A percentile compares a stretch with the other conserved stretches of the same genome.
Conservation (phyloP, 2,113 vertebrate genomes). For the Oenanthe melanoleuca region DNA sequence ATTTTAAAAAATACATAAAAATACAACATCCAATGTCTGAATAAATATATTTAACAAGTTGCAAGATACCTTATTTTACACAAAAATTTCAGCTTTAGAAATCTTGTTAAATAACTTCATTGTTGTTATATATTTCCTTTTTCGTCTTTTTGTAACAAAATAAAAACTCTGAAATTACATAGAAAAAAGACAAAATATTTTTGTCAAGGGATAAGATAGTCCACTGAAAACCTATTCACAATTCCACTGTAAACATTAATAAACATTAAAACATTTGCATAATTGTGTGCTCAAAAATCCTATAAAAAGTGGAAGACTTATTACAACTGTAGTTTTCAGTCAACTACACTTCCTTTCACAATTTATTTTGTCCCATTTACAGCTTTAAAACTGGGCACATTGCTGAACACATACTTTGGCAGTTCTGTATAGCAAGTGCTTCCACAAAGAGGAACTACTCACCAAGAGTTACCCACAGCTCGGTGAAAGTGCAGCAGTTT, state of each 20-base stretch:
- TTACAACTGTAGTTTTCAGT: conserved; percentile 90
- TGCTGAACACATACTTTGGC: conserved; percentile 90
- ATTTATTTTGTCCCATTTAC: conserved; percentile 91
- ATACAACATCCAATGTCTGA: conserved; percentile 92
- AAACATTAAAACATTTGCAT: conserved; percentile 94
- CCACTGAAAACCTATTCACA: conserved; percentile 93
- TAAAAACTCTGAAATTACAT: conserved; percentile 98
- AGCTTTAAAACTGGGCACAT: conserved; percentile 88
- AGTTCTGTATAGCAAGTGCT: conserved; percentile 90
- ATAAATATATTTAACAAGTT: conserved; percentile 98
- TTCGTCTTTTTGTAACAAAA: conserved; percentile 96
- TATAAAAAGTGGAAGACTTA: conserved; percentile 93
- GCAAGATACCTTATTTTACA: conserved; percentile 95
- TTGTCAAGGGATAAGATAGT: conserved; percentile 92
- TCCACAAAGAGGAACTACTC: conserved; percentile 75
- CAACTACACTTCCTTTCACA: conserved; percentile 92
- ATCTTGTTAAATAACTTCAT: conserved; percentile 93
- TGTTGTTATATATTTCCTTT: conserved; percentile 91
- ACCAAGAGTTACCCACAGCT: conserved; percentile 69
- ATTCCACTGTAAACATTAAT: conserved; percentile 92
- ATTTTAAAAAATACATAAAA: conserved; percentile 94
- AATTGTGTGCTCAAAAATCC: conserved; percentile 91
- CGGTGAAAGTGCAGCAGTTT: conserved; percentile 75
- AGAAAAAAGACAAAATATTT: conserved; percentile 96
- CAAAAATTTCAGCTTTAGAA: conserved; percentile 92